Percentiles rank a stretch among this genome's conserved stretches.
Evolutionary conservation across 2,888 invertebrate genomes (phyloP).

Genomic region (Oxycera nigricornis): DNA sequence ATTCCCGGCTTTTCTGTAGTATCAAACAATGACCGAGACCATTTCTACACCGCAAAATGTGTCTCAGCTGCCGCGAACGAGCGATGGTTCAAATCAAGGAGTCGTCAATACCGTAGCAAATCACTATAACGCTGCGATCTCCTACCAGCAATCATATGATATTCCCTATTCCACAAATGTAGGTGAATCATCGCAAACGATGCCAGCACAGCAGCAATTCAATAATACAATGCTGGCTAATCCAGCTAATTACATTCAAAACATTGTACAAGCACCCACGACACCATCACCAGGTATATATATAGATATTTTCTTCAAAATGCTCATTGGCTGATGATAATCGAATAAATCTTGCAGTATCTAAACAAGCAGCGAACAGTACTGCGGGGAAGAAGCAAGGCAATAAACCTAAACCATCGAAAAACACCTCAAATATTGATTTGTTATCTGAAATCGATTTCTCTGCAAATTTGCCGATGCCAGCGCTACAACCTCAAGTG

Average conservation of each 20-base stretch:
- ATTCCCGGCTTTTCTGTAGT: background rate
- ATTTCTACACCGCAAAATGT: background rate
- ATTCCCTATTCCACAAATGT: no score
- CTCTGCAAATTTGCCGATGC: conserved; percentile 57
- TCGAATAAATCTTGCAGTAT: no score
- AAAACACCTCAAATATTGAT: conserved; percentile 68
- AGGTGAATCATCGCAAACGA: no score
- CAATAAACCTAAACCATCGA: conserved; percentile 15
- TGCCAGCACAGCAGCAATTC: background rate
- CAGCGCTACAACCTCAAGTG: conserved; percentile 56
- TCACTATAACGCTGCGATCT: conserved; percentile 58
- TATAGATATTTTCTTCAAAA: background rate
- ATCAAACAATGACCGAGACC: background rate
- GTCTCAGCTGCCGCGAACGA: background rate
- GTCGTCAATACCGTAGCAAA: conserved; percentile 46
- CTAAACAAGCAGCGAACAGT: background rate
- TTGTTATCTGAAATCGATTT: conserved; percentile 80
- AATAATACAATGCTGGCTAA: background rate
- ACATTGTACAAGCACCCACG: background rate
- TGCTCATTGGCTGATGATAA: no score
- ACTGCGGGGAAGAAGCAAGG: background rate
- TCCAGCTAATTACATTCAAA: conserved; percentile 57
- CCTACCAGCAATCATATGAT: conserved; percentile 54
- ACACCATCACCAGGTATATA: background rate
- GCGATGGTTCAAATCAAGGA: no score